Base-by-base conservation (phyloP, 2,797 vertebrate species). In the Danio choprae region DNA sequence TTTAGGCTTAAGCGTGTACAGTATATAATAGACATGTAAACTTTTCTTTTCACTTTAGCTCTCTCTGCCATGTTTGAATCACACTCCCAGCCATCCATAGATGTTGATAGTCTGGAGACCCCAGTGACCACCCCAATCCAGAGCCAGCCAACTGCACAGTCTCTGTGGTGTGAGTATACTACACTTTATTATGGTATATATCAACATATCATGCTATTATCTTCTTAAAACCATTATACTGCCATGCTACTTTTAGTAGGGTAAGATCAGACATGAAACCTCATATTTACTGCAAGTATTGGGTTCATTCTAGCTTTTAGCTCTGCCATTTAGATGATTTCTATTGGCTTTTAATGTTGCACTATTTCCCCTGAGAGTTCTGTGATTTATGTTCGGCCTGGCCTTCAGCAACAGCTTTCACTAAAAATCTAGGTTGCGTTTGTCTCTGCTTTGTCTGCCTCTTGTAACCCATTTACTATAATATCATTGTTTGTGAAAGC, bases 111-210 rank as follows among this genome's bases (percentile, higher is more conserved):
- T 86, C 95, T 95, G 85, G 92, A 88, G 62, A 91, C 92, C 48
- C 92, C 96, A 74, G 88, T 88, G 46, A 94, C 94, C 0, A 95
- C 94, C 16, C 90, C 85, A 1, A 60, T 79, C 46, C 94, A 51
- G 93, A 92, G 15, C 59, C 94, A 91, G 46, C 94, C 92, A 7
- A 91, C 93, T 0, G 92, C 95, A 79, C 94, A 89, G 67, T 94
- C 95, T 64, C 93, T 94, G 3, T 96, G 96, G 94, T 95, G 97
- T 98, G 91, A 97, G 97, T 97, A 74, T 67, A n/a, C 46, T 20
- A 40, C 77, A 60, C 29, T 41, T 36, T 63, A 58, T 6, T 43
- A 70, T 38, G 12, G 10, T 36, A 5, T 46, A 73, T 12, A 29
- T 15, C 1, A 4, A 22, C 10, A 29, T 29, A 29, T 29, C 29